Evolutionary conservation across 2,888 invertebrate species (phyloP).

Genomic region (Gymnoscelis rufifasciata): DNA sequence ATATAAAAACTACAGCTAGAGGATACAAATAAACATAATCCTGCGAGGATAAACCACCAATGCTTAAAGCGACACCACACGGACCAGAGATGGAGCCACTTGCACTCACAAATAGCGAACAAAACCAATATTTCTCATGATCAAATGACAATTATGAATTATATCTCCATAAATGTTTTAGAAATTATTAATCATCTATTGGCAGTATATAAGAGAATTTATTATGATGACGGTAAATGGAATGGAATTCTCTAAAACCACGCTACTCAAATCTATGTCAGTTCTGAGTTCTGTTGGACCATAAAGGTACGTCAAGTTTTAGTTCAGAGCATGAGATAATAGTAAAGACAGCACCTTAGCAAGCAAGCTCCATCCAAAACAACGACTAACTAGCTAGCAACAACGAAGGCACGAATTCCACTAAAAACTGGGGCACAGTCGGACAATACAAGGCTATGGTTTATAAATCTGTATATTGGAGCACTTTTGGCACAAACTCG

Average conservation of each 20-base stretch:
- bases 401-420: constrained; percentile 32
- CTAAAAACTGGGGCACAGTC: constrained; percentile 27
- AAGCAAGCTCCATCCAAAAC: constrained; percentile 26
- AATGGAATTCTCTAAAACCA: no score
- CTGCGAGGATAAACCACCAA: constrained; percentile 52
- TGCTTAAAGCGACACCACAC: constrained; percentile 33
- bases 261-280: no score
- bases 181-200: no score
- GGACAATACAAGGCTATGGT: not conserved
- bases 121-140: not conserved
- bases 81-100: constrained; percentile 30
- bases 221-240: no score
- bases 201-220: no score
- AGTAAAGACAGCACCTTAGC: not conserved
- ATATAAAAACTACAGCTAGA: constrained; percentile 41
- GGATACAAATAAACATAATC: constrained; percentile 54
- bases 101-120: not conserved
- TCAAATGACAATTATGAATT: not conserved
- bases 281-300: no score
- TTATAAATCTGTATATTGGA: no score
- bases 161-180: no score
- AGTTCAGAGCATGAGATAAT: not conserved
- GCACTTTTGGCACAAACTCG: no score
- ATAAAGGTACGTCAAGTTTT: no score
- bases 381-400: constrained; percentile 35